Evolutionary conservation across 2,797 vertebrate species (phyloP).

Genomic region (Cryptoprocta ferox): DNA sequence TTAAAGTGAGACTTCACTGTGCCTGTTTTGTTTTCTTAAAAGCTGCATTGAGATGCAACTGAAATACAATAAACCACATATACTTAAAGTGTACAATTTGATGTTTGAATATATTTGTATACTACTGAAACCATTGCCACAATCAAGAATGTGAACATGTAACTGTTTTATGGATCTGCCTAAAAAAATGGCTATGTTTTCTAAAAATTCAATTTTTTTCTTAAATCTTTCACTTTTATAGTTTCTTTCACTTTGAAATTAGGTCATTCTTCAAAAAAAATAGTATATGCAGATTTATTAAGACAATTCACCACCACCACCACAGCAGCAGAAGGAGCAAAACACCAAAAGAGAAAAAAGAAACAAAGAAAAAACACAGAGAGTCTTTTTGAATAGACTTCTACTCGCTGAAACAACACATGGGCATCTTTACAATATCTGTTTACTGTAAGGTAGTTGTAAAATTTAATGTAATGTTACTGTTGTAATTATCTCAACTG

Average conservation of each 20-base stretch:
- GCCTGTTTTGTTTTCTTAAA: neutral
- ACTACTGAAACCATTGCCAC: neutral
- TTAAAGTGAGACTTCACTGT: neutral
- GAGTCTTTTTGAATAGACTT: neutral
- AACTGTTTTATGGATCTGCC: neutral
- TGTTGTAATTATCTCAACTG: neutral
- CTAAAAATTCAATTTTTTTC: neutral
- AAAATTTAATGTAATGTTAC: neutral
- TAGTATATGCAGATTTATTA: neutral
- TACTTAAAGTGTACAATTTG: neutral
- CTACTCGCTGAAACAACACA: neutral
- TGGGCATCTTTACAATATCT: neutral
- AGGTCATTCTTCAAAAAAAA: neutral
- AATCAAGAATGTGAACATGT: neutral
- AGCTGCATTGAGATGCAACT: neutral
- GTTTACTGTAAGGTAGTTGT: neutral
- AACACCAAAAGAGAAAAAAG: neutral
- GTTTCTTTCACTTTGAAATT: constrained; percentile 40
- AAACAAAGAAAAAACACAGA: too few relatives aligned
- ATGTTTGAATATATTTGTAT: neutral
- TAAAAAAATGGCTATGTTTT: neutral
- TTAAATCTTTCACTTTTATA: neutral
- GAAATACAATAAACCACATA: neutral
- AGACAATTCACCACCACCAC: neutral
- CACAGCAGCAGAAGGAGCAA: fast-evolving